A percentile compares a stretch with the other conserved stretches of the same genome.
Conservation (phyloP, 2,797 vertebrate genomes). For the Pipistrellus pipistrellus region DNA sequence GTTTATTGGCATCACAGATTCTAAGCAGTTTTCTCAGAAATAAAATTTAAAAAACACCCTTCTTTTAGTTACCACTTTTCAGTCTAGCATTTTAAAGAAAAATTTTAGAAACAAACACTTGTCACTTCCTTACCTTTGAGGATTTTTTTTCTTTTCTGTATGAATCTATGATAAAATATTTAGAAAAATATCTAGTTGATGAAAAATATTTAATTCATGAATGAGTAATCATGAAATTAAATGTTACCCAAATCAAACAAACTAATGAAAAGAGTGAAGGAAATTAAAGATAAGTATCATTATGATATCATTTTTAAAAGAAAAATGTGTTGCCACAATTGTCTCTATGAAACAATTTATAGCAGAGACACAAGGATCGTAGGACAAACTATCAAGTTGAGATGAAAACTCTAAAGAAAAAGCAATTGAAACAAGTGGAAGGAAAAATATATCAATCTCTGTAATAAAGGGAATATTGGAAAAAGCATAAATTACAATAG, state of each 20-base stretch:
- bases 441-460: not conserved
- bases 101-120: slow-evolving; percentile 13
- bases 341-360: not conserved
- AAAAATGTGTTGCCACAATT: not conserved
- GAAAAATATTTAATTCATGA: slow-evolving; percentile 28
- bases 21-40: slow-evolving; percentile 4
- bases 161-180: not conserved
- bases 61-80: not conserved
- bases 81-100: not conserved
- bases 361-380: not conserved
- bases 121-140: not conserved
- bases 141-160: slow-evolving; percentile 12
- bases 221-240: not conserved
- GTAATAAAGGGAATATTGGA: not conserved
- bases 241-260: slow-evolving; percentile 19
- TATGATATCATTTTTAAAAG: not conserved
- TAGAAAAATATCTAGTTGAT: not conserved
- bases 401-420: slow-evolving; percentile 25
- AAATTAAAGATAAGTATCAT: not conserved
- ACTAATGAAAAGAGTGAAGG: not conserved
- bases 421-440: not conserved
- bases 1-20: not conserved
- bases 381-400: not conserved
- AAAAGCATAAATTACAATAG: not conserved
- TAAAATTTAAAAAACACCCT: not conserved